Evolutionary conservation across 1,140 invertebrate species (phyloP), one percentile per base, ranked within the genome.

Genomic region (Orchestia grillus): DNA sequence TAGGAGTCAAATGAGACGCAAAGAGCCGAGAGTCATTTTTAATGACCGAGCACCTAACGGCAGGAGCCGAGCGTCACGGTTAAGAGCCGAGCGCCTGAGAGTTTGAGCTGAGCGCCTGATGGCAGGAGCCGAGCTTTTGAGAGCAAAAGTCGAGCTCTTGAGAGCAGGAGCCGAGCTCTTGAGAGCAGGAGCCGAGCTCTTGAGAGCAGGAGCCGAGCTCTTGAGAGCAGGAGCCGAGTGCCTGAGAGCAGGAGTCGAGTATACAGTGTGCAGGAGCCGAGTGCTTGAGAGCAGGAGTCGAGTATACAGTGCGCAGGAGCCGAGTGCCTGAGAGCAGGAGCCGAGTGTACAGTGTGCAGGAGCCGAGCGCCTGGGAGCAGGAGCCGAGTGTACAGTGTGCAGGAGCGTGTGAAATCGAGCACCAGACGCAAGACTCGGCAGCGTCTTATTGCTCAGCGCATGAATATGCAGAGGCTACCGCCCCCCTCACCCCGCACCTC

Each of bases 391-490:
- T 94, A 44, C 44, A 40, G 92, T 94, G 92, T 94, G 43, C 92
- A 44, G 36, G 47, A 28, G 44, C 92, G 43, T 94, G 92, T 94
- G 92, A 94, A 94, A 94, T 94, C 3, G 92, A 94, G 92, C 0
- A 19, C 43, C 23, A 16, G 44, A 44, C 8, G 44, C 92, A 94
- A 90, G 92, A 47, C 92, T 94, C 47, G 92, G 92, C 44, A 45
- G 43, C 44, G 44, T 94, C 92, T 94, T 94, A 94, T 94, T 94
- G 92, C 92, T 6, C 43, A 6, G 41, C 44, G 44, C 92, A 94
- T 94, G 92, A 94, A 94, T 94, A 94, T 94, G 92, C 92, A 94
- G 36, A 4, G 47, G 92, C 44, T 16, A 19, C 92, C 4, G 44
- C 45, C 44, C 92, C 43, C 16, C 44, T 40, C 16, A n/a, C 44